phyloP scores from a whole-genome alignment of 2,113 vertebrate species.

The Etia nguti region DNA sequence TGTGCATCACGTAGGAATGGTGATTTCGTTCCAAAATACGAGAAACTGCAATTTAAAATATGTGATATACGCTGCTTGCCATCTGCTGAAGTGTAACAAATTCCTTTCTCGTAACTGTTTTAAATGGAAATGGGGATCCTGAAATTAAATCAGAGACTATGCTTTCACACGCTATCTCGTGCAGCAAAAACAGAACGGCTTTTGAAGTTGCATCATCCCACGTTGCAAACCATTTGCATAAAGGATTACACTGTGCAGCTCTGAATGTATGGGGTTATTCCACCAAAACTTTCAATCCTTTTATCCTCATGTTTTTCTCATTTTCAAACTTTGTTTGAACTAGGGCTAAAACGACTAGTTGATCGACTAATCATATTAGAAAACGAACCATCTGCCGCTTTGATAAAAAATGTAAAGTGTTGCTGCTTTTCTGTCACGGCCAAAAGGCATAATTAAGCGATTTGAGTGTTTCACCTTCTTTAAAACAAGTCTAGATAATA shows the following conservation, averaged over 20 bases:
- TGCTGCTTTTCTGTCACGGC: not conserved
- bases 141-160: not conserved
- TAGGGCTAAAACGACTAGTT: not conserved
- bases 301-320: not conserved
- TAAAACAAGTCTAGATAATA: not conserved
- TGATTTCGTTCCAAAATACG: not conserved
- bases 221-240: constrained; percentile 1
- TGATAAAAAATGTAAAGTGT: not conserved
- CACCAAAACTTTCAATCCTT: not conserved
- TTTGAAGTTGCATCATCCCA: not conserved
- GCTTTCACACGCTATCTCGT: not conserved
- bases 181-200: not conserved
- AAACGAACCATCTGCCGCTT: not conserved
- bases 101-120: not conserved
- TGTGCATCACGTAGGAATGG: not conserved
- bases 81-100: not conserved
- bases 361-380: not conserved
- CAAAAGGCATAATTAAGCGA: not conserved
- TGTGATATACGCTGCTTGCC: not conserved
- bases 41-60: not conserved
- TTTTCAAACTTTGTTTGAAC: not conserved
- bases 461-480: not conserved
- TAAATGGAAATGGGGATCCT: not conserved
- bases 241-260: not conserved
- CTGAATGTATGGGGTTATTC: not conserved